A percentile compares a stretch with the other conserved stretches of the same genome.
Evolutionary conservation across 2,797 vertebrate species (phyloP).

Genomic region (Chloroceryle inda): DNA sequence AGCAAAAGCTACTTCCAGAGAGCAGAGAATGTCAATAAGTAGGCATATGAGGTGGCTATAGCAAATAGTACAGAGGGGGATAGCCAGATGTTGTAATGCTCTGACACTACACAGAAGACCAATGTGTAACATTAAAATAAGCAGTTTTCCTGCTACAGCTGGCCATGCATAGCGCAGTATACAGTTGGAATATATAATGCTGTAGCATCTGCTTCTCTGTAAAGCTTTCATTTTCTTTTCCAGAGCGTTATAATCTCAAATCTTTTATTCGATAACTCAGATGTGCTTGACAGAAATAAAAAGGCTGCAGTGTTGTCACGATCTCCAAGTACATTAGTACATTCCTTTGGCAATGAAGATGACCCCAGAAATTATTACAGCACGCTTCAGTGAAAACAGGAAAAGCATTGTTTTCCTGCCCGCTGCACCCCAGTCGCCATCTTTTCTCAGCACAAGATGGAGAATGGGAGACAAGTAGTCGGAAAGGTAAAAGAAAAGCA

Average conservation of each 20-base stretch:
- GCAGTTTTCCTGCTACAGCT: background rate
- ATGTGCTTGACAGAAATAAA: background rate
- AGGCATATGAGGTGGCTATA: background rate
- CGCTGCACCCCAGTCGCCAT: background rate
- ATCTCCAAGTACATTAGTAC: background rate
- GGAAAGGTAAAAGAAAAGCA: background rate
- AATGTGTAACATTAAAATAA: background rate
- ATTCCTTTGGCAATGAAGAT: background rate
- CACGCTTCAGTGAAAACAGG: background rate
- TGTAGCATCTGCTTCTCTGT: constrained; percentile 15
- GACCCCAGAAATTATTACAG: background rate
- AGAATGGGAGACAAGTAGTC: background rate
- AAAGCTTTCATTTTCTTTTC: background rate
- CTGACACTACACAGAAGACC: background rate
- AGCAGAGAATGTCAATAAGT: background rate
- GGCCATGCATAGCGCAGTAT: background rate
- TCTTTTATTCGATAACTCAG: background rate
- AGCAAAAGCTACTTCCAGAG: background rate
- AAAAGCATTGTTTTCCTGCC: background rate
- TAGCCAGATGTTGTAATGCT: background rate
- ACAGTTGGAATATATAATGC: background rate
- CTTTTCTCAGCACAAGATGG: background rate
- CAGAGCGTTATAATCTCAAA: background rate
- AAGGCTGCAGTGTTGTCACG: background rate
- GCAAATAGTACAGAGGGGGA: background rate